phyloP scores from a whole-genome alignment of 2,797 vertebrate genomes.

The Sylvilagus floridanus region DNA sequence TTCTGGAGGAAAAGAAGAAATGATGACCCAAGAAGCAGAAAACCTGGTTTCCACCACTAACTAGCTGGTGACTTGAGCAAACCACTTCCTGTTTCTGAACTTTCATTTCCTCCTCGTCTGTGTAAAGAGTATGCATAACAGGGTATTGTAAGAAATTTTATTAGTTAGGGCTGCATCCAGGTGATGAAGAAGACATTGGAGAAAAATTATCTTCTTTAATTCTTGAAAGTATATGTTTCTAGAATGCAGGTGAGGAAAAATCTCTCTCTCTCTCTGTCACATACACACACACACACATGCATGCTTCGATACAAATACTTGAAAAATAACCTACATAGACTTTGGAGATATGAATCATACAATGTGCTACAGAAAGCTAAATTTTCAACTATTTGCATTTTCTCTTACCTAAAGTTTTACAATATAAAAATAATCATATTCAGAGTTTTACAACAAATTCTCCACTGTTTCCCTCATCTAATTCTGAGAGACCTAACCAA shows the following conservation, averaged over 20 bases:
- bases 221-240: background rate
- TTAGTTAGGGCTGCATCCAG: background rate
- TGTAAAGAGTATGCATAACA: background rate
- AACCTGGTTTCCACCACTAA: background rate
- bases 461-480: background rate
- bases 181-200: background rate
- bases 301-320: background rate
- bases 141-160: background rate
- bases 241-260: background rate
- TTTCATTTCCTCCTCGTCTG: background rate
- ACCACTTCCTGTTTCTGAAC: background rate
- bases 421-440: conserved; percentile 34
- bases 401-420: conserved; percentile 9
- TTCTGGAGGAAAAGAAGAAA: background rate
- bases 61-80: background rate
- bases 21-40: background rate
- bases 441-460: background rate
- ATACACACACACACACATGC: background rate
- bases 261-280: background rate
- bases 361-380: conserved; percentile 20
- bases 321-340: conserved; percentile 9
- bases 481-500: conserved; percentile 13
- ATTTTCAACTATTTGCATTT: background rate
- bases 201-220: conserved; percentile 3
- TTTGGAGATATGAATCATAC: conserved; percentile 15